Percentiles rank a stretch among this genome's conserved stretches.
phyloP scores from a whole-genome alignment of 2,888 invertebrate species.

The Rhimphoctona megacephalus region DNA sequence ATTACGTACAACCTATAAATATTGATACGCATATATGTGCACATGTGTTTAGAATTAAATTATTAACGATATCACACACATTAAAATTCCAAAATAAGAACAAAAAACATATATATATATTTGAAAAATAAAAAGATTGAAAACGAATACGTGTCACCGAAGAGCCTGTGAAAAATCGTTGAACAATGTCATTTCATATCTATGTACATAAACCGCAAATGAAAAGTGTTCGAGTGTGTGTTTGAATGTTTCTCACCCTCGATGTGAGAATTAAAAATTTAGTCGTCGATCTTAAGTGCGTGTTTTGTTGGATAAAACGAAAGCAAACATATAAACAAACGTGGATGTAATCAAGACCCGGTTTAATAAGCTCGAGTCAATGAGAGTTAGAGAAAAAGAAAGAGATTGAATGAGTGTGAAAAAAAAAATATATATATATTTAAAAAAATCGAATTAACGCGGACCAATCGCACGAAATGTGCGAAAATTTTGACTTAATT shows the following conservation, averaged over 20 bases:
- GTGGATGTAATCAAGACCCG: constrained; percentile 46
- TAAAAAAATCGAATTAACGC: constrained; percentile 24
- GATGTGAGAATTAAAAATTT: constrained; percentile 46
- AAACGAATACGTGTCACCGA: not conserved
- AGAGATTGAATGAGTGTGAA: constrained; percentile 11
- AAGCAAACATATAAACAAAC: constrained; percentile 18
- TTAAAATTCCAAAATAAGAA: not conserved
- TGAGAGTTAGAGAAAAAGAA: not conserved
- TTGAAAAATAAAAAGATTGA: not conserved
- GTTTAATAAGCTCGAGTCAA: constrained; percentile 41
- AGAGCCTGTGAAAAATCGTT: not conserved
- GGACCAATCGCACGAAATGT: constrained; percentile 31
- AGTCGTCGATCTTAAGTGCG: constrained; percentile 55
- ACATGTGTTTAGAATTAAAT: constrained; percentile 11
- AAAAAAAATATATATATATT: not conserved
- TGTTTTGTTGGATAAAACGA: constrained; percentile 34
- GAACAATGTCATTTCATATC: not conserved
- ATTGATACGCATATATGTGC: not conserved
- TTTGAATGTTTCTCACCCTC: constrained; percentile 47
- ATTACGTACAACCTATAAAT: constrained; percentile 6
- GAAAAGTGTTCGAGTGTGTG: constrained; percentile 44
- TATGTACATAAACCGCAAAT: constrained; percentile 4
- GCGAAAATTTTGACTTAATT: constrained; percentile 1
- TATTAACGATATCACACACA: not conserved
- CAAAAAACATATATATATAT: not conserved